Base-by-base conservation (phyloP, 2,888 invertebrate species). In the Troglohyphantes excavatus region DNA sequence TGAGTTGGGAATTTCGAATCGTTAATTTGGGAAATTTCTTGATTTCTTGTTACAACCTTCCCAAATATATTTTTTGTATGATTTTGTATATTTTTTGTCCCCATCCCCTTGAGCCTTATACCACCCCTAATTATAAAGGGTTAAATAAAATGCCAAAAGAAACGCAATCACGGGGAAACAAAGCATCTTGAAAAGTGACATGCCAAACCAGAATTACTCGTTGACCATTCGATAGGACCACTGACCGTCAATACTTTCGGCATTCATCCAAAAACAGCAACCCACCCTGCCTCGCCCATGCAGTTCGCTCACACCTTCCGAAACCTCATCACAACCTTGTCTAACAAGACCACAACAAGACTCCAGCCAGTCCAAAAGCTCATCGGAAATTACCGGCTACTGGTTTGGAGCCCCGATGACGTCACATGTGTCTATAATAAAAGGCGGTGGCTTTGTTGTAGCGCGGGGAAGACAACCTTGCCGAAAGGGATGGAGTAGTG, bases 341-440 rank as follows among this genome's bases (percentile, higher is more conserved):
- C 79, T 86, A 86, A 86, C 86, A 70, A 86, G 86, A 79, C 43
- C 27, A 59, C 79, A 63, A 83, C 67, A 43, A n/a, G 67, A 43
- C 59, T 82, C 59, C 21, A 5, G n/a, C n/a, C n/a, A 17, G 23
- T 21, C 33, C 27, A 19, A 53, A 29, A 11, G 53, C 26, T 29
- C 27, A 26, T 27, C 63, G 63, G 72, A 83, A 83, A 83, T 83
- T 83, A 83, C 29, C 26, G 63, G 43, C 72, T 70, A 83, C 72
- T 43, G 61, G 72, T 23, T 72, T 43, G 67, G 19, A 26, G 3
- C 43, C 17, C 9, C 17, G 65, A 78, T 78, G 78, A 65, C 65
- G 65, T 65, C 63, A 78, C 65, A 43, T 78, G 63, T 78, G 78
- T 78, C 78, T 33, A n/a, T n/a, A n/a, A n/a, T n/a, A 43, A 19